These are phyloP conservation scores for Dinomys branickii DNA, from an alignment of 2,113 vertebrate genomes.

Conservation along the genomic window DNA sequence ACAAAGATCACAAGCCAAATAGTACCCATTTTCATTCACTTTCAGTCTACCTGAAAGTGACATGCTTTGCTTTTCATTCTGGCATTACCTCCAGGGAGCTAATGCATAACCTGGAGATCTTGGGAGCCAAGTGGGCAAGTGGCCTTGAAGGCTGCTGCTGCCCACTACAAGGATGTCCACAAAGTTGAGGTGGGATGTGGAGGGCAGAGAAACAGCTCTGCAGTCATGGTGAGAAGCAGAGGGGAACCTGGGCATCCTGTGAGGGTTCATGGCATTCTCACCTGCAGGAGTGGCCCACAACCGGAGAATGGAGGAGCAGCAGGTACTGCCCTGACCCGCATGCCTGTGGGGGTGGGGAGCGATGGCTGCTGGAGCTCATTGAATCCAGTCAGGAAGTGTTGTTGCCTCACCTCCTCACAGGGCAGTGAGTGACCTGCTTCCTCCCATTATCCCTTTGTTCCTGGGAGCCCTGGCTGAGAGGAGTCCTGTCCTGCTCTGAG, in stretches of 20 bases:
- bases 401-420: background rate
- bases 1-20: background rate
- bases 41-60: background rate
- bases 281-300: background rate
- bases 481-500: background rate
- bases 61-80: background rate
- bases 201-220: background rate
- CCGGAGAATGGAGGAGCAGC: background rate
- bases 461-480: background rate
- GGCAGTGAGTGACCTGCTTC: background rate
- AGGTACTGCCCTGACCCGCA: accelerated
- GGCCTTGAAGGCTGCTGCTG: background rate
- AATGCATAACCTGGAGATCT: background rate
- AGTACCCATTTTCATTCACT: background rate
- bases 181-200: background rate
- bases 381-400: background rate
- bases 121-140: background rate
- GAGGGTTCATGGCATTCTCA: background rate
- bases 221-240: background rate
- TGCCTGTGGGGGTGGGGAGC: background rate
- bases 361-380: too few relatives aligned
- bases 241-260: background rate
- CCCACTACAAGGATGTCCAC: background rate
- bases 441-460: background rate
- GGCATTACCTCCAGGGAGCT: background rate